A percentile compares a stretch with the other conserved stretches of the same genome.
Evolutionary conservation across 2,888 invertebrate species (phyloP).

Genomic region (Heteromurus nitidus): DNA sequence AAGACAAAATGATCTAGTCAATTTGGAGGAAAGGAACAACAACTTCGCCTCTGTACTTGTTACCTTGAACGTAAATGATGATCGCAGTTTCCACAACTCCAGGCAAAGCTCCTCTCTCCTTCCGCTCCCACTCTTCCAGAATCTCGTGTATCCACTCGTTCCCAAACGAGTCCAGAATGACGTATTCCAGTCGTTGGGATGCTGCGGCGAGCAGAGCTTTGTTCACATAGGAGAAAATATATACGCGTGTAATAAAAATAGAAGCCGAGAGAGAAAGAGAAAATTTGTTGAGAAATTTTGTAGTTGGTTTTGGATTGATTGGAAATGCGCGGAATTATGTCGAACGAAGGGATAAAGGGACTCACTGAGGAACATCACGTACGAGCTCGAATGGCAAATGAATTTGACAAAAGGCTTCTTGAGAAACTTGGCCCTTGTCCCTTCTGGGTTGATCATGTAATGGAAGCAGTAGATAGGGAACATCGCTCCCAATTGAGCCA

Average conservation of each 20-base stretch:
- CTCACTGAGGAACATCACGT: conserved; percentile 94
- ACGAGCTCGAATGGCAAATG: conserved; percentile 94
- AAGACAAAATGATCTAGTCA: conserved; percentile 2
- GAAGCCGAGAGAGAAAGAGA: too few relatives aligned
- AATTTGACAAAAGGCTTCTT: conserved; percentile 98
- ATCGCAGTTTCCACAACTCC: conserved; percentile 89
- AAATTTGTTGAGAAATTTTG: neutral
- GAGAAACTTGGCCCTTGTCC: conserved; percentile 87
- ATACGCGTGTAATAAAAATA: too few relatives aligned
- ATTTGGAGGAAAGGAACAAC: conserved; percentile 14
- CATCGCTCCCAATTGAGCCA: conserved; percentile 84
- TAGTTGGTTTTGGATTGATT: neutral
- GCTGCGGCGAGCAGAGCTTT: conserved; percentile 93
- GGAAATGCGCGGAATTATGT: too few relatives aligned
- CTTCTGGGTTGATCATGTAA: conserved; percentile 90
- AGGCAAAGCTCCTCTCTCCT: conserved; percentile 90
- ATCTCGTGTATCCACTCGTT: conserved; percentile 81
- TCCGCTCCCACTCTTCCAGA: conserved; percentile 78
- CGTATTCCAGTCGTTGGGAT: conserved; percentile 90
- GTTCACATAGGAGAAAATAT: too few relatives aligned
- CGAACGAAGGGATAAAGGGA: conserved; percentile 74
- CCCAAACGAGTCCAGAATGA: conserved; percentile 82
- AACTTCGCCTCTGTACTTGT: neutral
- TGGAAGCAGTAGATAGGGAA: conserved; percentile 91
- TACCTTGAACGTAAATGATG: conserved; percentile 89